Conservation (phyloP, 1,140 invertebrate species). For the Drosophila albomicans region DNA sequence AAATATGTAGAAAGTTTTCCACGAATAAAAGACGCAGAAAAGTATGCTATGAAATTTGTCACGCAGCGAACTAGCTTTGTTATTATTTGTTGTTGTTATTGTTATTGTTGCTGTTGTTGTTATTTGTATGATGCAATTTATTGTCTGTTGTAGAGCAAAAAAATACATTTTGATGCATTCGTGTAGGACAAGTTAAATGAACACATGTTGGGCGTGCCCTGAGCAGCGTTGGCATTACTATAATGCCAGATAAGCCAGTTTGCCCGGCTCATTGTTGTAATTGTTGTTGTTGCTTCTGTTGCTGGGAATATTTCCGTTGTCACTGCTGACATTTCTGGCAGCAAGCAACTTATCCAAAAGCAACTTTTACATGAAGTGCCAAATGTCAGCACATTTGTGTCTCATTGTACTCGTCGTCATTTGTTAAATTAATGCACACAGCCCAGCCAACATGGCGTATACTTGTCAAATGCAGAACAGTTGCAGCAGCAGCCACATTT, state of each 20-base stretch:
- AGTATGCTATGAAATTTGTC: slow-evolving; percentile 61
- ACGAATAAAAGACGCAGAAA: slow-evolving; percentile 46
- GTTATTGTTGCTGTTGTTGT: slow-evolving; percentile 20
- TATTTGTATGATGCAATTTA: slow-evolving; percentile 33
- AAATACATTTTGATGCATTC: slow-evolving; percentile 61
- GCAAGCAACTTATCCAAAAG: slow-evolving; percentile 44
- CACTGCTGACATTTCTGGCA: slow-evolving; percentile 45
- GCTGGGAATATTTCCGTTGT: slow-evolving; percentile 24
- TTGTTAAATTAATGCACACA: slow-evolving; percentile 61
- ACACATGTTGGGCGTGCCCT: slow-evolving; percentile 56
- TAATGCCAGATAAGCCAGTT: slow-evolving; percentile 36
- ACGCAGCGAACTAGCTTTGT: slow-evolving; percentile 22
- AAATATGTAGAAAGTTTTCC: slow-evolving; percentile 25
- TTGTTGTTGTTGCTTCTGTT: slow-evolving; percentile 16
- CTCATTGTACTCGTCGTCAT: slow-evolving; percentile 52
- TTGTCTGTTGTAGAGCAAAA: slow-evolving; percentile 43
- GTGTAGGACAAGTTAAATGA: slow-evolving; percentile 73
- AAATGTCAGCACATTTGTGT: slow-evolving; percentile 80
- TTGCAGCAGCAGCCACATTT: slow-evolving; percentile 31
- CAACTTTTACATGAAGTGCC: slow-evolving; percentile 65
- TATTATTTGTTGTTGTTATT: slow-evolving; percentile 12
- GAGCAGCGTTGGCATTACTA: slow-evolving; percentile 25
- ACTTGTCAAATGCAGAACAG: slow-evolving; percentile 72
- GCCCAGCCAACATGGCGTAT: slow-evolving; percentile 75
- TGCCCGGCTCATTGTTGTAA: background rate